These are phyloP conservation scores for Novumbra hubbsi DNA, from an alignment of 2,797 vertebrate genomes.

Conservation along the genomic window DNA sequence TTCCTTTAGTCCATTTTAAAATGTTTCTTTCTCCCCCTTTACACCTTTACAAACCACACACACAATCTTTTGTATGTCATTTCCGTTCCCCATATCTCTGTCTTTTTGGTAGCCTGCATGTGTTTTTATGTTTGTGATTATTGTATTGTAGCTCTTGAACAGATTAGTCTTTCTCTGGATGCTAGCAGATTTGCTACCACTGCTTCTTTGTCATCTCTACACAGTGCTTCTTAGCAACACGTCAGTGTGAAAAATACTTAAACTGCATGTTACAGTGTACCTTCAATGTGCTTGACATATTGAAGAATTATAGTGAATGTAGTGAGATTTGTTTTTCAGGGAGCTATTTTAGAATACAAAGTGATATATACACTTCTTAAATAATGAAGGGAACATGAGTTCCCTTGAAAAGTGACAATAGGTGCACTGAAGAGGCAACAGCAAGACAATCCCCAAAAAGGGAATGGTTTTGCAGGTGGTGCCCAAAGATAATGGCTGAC, in stretches of 20 bases:
- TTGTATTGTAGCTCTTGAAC: not conserved
- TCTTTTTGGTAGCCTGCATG: not conserved
- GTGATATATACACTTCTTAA: too few species aligned
- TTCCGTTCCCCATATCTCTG: not conserved
- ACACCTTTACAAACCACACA: not conserved
- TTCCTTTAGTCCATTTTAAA: too few species aligned
- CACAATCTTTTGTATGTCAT: not conserved
- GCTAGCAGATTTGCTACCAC: not conserved
- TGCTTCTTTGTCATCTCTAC: not conserved
- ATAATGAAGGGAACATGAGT: too few species aligned
- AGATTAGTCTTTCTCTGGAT: slow-evolving; percentile 17
- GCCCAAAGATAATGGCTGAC: too few species aligned
- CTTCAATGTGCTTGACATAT: not conserved
- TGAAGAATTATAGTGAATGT: too few species aligned
- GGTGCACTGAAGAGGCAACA: too few species aligned
- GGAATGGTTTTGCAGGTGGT: too few species aligned
- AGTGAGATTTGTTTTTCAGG: too few species aligned
- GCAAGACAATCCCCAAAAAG: too few species aligned
- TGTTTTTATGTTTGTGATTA: not conserved
- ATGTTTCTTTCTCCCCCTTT: not conserved
- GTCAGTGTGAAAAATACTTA: not conserved
- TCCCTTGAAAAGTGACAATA: too few species aligned
- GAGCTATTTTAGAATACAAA: too few species aligned
- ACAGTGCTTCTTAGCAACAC: not conserved
- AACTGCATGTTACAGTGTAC: not conserved